Evolutionary conservation across 2,797 vertebrate species (phyloP).

Genomic region (Helostoma temminkii): DNA sequence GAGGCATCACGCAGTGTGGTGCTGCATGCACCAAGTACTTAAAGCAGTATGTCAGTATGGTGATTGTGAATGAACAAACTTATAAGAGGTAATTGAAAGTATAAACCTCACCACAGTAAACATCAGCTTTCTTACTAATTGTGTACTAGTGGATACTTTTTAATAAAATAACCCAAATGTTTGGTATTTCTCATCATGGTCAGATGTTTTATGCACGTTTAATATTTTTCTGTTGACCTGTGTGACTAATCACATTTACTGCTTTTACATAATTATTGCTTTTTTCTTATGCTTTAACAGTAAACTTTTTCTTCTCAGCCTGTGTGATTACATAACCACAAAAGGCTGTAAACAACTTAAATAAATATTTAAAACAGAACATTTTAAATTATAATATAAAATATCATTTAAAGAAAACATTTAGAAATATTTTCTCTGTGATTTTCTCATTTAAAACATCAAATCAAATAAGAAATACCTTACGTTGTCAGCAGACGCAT

Average conservation of each 20-base stretch:
- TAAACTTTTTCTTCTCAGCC: too few relatives aligned
- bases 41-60: too few relatives aligned
- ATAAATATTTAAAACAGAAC: background rate
- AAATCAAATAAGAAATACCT: background rate
- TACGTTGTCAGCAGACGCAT: conserved; percentile 9
- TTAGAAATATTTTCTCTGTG: background rate
- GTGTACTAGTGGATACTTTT: background rate
- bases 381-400: too few relatives aligned
- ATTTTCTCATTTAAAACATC: conserved; percentile 4
- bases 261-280: background rate
- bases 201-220: conserved; percentile 14
- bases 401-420: too few relatives aligned
- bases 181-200: background rate
- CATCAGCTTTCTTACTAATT: background rate
- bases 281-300: background rate
- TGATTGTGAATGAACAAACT: too few relatives aligned
- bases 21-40: too few relatives aligned
- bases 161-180: background rate
- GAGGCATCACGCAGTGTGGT: too few relatives aligned
- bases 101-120: background rate
- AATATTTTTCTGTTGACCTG: background rate
- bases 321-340: too few relatives aligned
- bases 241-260: background rate
- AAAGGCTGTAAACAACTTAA: too few relatives aligned
- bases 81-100: background rate